Conservation (phyloP, 2,888 invertebrate genomes). For the Dascillus cervinus region DNA sequence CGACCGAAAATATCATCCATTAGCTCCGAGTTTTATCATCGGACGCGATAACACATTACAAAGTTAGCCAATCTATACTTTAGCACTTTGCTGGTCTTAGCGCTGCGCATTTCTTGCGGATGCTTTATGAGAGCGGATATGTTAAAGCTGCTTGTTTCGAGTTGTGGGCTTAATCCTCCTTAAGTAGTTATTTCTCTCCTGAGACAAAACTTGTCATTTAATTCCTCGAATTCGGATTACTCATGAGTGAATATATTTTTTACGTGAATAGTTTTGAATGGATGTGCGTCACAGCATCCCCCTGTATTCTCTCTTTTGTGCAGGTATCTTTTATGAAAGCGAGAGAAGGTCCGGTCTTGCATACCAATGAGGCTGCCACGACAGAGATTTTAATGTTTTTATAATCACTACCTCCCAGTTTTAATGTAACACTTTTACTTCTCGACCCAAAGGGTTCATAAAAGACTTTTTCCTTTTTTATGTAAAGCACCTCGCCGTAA, state of each 20-base stretch:
- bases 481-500: slow-evolving; percentile 34
- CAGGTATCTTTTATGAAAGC: slow-evolving; percentile 35
- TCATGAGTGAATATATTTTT: too few relatives aligned
- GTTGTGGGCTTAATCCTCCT: slow-evolving; percentile 25
- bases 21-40: slow-evolving; percentile 38
- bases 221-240: too few relatives aligned
- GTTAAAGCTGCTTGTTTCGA: slow-evolving; percentile 23
- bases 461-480: slow-evolving; percentile 42
- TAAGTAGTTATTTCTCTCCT: slow-evolving; percentile 24
- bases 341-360: slow-evolving; percentile 38
- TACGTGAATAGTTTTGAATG: too few relatives aligned
- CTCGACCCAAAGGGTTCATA: slow-evolving; percentile 34
- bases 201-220: too few relatives aligned
- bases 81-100: slow-evolving; percentile 27
- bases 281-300: slow-evolving; percentile 39
- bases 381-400: slow-evolving; percentile 43
- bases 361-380: slow-evolving; percentile 38
- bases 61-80: slow-evolving; percentile 42
- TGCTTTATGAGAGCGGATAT: slow-evolving; percentile 26
- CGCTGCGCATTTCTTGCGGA: slow-evolving; percentile 22
- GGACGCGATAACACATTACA: slow-evolving; percentile 39
- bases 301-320: slow-evolving; percentile 36
- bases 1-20: slow-evolving; percentile 33
- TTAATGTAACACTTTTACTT: slow-evolving; percentile 34
- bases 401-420: slow-evolving; percentile 35